Percentiles rank a stretch among this genome's conserved stretches.
Conservation (phyloP, 2,113 vertebrate genomes). For the Onychostruthus taczanowskii region DNA sequence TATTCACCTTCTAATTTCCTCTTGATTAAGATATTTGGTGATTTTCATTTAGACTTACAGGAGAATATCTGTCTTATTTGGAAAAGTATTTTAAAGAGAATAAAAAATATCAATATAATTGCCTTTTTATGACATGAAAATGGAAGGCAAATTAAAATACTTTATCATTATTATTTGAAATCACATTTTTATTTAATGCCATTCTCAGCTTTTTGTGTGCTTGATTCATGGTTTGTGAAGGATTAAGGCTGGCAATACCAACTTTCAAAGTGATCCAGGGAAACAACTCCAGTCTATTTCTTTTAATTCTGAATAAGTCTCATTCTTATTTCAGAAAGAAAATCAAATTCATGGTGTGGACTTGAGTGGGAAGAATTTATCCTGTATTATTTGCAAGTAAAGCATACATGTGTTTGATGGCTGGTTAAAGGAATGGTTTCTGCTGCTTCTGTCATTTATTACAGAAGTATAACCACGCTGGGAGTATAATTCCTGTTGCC, state of each 20-base stretch:
- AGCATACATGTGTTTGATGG: background rate
- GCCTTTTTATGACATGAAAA: background rate
- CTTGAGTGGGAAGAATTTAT: background rate
- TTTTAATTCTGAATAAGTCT: background rate
- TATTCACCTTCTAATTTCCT: background rate
- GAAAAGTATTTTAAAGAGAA: background rate
- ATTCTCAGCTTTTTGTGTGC: background rate
- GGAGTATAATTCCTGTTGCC: background rate
- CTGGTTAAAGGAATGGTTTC: background rate
- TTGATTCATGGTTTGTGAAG: background rate
- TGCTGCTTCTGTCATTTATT: background rate
- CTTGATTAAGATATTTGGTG: background rate
- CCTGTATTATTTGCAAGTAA: background rate
- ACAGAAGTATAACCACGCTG: background rate
- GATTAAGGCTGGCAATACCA: background rate
- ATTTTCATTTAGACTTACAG: background rate
- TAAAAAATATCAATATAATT: background rate
- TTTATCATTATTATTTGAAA: background rate
- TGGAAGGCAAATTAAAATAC: background rate
- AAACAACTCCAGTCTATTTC: background rate
- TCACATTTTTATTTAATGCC: background rate
- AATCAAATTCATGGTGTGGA: background rate
- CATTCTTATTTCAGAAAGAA: background rate
- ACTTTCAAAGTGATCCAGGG: background rate
- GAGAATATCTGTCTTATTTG: background rate